These are phyloP conservation scores for Neopelma chrysocephalum DNA, from an alignment of 2,797 vertebrate genomes.

Conservation along the genomic window DNA sequence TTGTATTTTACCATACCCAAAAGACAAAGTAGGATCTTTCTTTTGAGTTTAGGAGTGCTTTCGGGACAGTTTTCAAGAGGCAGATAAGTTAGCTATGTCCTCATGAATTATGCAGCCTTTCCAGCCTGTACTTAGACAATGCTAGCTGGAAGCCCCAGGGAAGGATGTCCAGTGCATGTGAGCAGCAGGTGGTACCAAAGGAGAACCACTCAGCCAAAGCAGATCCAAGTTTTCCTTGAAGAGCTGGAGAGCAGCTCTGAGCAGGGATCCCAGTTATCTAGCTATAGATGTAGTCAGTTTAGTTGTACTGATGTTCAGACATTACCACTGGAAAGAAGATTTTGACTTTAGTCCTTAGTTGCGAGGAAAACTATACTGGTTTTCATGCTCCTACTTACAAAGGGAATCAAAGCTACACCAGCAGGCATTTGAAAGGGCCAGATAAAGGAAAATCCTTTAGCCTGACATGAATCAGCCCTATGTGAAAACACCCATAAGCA, in stretches of 20 bases:
- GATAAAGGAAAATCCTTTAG: neutral
- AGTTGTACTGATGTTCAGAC: neutral
- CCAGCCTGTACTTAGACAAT: neutral
- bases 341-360: neutral
- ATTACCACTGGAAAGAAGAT: neutral
- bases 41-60: neutral
- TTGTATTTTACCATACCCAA: neutral
- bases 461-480: neutral
- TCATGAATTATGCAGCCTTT: slow-evolving; percentile 3
- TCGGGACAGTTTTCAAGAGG: neutral
- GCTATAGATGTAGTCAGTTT: neutral
- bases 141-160: neutral
- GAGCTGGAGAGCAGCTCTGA: neutral
- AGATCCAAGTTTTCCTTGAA: neutral
- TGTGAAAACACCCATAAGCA: neutral
- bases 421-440: neutral
- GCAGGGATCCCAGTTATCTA: neutral
- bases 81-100: neutral
- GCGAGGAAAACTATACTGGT: neutral
- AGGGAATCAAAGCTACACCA: neutral
- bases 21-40: neutral
- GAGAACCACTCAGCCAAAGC: neutral
- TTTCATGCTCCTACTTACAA: neutral
- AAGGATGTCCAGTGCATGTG: neutral
- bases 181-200: neutral